These are phyloP conservation scores for Schizotus pectinicornis DNA, from an alignment of 2,888 invertebrate species.

Conservation along the genomic window DNA sequence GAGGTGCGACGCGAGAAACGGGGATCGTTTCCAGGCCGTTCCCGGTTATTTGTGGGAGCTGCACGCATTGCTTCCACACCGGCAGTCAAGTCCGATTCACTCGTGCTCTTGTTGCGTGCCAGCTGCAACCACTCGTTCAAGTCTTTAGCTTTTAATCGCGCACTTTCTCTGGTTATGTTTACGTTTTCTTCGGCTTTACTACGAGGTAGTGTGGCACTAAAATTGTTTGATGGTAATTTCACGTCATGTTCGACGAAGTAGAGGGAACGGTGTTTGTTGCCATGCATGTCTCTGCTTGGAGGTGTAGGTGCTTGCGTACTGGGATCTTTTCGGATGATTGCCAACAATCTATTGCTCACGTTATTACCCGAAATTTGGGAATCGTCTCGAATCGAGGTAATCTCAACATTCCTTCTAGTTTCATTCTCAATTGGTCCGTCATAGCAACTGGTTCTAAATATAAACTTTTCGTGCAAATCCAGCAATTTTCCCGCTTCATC, in stretches of 20 bases:
- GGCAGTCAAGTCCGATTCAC: constrained; percentile 41
- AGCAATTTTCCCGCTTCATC: constrained; percentile 68
- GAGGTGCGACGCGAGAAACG: constrained; percentile 60
- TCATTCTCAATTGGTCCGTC: constrained; percentile 58
- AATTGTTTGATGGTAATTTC: constrained; percentile 12
- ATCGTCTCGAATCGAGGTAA: constrained; percentile 31
- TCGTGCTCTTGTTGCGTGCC: constrained; percentile 54
- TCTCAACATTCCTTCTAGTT: constrained; percentile 32
- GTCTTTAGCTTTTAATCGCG: constrained; percentile 53
- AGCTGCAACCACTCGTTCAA: constrained; percentile 62
- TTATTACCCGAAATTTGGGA: neutral
- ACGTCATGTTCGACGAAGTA: constrained; percentile 31
- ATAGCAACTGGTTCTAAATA: constrained; percentile 64
- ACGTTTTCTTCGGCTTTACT: constrained; percentile 1
- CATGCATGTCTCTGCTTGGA: neutral
- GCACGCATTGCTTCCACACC: constrained; percentile 31
- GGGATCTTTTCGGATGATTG: constrained; percentile 64
- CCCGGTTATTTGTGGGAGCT: constrained; percentile 7
- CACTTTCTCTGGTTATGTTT: constrained; percentile 27
- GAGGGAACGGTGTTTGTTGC: constrained; percentile 16
- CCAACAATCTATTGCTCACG: constrained; percentile 64
- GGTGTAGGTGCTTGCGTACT: constrained; percentile 15
- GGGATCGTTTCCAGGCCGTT: too few species aligned
- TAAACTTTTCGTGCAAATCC: constrained; percentile 73
- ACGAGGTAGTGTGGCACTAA: constrained; percentile 27